These are phyloP conservation scores for Trichacis sp. DNA, from an alignment of 2,888 invertebrate genomes.

Conservation along the genomic window DNA sequence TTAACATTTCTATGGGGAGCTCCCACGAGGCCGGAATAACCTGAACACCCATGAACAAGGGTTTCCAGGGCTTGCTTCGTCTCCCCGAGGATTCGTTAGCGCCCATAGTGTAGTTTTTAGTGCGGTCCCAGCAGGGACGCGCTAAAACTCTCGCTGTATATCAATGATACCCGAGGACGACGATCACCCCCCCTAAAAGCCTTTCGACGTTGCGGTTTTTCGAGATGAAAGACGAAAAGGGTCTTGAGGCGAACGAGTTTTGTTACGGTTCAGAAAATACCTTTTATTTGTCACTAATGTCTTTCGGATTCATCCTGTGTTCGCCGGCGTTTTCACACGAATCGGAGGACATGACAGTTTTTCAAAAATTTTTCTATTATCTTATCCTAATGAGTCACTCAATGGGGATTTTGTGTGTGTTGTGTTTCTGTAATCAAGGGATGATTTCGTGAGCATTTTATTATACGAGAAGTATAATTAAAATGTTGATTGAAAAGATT, in stretches of 20 bases:
- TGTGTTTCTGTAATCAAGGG: too few relatives aligned
- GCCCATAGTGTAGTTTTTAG: conserved; percentile 58
- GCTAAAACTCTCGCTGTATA: conserved; percentile 47
- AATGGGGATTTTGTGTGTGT: too few relatives aligned
- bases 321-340: too few relatives aligned
- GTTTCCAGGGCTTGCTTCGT: conserved; percentile 49
- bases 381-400: too few relatives aligned
- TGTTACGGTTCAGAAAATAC: neutral
- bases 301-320: too few relatives aligned
- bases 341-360: too few relatives aligned
- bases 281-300: neutral
- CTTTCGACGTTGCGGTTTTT: conserved; percentile 49
- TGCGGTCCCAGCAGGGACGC: conserved; percentile 50
- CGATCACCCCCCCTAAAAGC: conserved; percentile 54
- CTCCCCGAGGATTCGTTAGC: conserved; percentile 62
- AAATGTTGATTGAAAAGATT: too few relatives aligned
- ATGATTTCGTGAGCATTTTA: too few relatives aligned
- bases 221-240: conserved; percentile 37
- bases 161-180: conserved; percentile 55
- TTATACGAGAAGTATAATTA: too few relatives aligned
- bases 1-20: conserved; percentile 58
- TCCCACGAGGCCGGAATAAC: conserved; percentile 32
- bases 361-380: too few relatives aligned
- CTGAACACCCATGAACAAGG: conserved; percentile 40
- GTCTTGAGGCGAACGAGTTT: conserved; percentile 34